These are phyloP conservation scores for Tympanuchus pallidicinctus DNA, from an alignment of 2,113 vertebrate genomes.

Conservation along the genomic window DNA sequence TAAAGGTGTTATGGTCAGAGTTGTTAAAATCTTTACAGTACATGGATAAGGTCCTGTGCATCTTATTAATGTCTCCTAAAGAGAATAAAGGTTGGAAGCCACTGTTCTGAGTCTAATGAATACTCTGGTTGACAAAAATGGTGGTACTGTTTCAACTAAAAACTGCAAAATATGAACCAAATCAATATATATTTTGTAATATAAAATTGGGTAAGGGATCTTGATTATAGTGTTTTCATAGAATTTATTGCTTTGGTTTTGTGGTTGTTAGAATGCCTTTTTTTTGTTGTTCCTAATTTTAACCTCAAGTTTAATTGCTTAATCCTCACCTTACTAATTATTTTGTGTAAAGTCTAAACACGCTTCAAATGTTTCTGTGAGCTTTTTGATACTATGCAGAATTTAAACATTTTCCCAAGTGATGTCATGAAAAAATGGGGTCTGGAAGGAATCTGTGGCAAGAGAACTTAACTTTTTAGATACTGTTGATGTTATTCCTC, in stretches of 20 bases:
- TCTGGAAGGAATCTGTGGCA: neutral
- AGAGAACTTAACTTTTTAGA: neutral
- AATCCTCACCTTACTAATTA: neutral
- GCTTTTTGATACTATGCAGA: neutral
- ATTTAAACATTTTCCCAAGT: neutral
- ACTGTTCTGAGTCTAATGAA: neutral
- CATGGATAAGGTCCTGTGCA: neutral
- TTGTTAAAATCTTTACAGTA: neutral
- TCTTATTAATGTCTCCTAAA: neutral
- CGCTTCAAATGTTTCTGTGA: neutral
- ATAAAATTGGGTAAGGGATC: neutral
- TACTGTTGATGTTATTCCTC: neutral
- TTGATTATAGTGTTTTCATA: neutral
- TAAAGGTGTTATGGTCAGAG: neutral
- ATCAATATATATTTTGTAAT: rapidly evolving
- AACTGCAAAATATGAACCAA: neutral
- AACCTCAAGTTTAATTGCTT: neutral
- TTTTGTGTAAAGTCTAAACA: neutral
- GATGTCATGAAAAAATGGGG: neutral
- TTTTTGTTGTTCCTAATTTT: neutral
- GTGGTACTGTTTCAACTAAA: neutral
- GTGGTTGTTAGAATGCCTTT: neutral
- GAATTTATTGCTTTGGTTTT: neutral
- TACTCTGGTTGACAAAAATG: neutral
- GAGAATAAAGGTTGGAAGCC: neutral